Percentiles rank a stretch among this genome's conserved stretches.
These are phyloP conservation scores for Drosophila aff. DNA, from an alignment of 1,140 invertebrate species.

Conservation along the genomic window DNA sequence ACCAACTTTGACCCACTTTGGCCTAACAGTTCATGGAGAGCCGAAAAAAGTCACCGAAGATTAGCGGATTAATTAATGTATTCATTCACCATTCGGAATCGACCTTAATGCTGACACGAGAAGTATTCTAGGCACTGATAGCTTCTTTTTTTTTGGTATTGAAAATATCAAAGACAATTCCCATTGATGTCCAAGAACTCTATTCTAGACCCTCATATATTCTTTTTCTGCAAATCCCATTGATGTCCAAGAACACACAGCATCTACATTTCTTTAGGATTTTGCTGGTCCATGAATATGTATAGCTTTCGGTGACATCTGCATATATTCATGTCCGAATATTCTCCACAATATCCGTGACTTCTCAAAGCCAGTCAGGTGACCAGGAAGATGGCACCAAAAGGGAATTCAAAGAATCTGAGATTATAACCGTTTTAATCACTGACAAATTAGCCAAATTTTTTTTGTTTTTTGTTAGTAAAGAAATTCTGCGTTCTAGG, in stretches of 20 bases:
- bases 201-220: not conserved
- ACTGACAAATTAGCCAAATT: not conserved
- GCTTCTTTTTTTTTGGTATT: no score
- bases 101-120: not conserved
- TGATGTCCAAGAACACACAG: not conserved
- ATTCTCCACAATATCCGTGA: not conserved
- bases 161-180: no score
- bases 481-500: not conserved
- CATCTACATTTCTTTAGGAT: not conserved
- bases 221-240: not conserved
- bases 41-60: not conserved
- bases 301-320: not conserved
- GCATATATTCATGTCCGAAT: not conserved
- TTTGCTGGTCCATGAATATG: slow-evolving; percentile 7
- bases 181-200: no score
- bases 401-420: not conserved
- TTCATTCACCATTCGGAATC: not conserved
- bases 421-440: not conserved
- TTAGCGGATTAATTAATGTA: slow-evolving; percentile 1
- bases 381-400: not conserved
- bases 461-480: not conserved
- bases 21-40: slow-evolving; percentile 6
- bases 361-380: slow-evolving; percentile 3
- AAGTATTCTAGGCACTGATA: not conserved
- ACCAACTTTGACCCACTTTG: slow-evolving; percentile 10